Evolutionary conservation across 2,888 invertebrate species (phyloP), one percentile per base, ranked within the genome.

Genomic region (Ichneumon xanthorius): DNA sequence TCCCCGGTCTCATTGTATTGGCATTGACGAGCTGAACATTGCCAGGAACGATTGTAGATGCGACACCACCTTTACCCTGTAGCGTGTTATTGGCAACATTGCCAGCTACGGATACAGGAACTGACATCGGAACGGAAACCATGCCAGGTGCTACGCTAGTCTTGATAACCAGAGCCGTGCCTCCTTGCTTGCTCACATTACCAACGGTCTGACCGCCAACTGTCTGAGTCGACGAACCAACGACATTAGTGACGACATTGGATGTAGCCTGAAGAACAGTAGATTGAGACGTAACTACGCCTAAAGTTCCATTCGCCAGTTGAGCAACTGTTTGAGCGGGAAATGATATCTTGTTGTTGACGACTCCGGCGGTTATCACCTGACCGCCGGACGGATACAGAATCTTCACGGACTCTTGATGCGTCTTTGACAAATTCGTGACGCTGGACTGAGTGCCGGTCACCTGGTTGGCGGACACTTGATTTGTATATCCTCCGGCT

Each of bases 11-110:
- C 95, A 97, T 93, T 2, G 95, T 90, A 91, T 95, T 95, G 70
- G 95, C 97, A 94, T 98, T 98, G 89, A 98, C 95, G 92, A 98
- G 97, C 94, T 97, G 97, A 91, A 98, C 97, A 94, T 97, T 97
- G 91, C 95, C 95, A 80, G 97, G 96, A 88, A 97, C 94, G 82
- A 96, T 95, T 5, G 95, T 95, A 88, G 96, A 96, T 90, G 96
- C 89, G 40, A 92, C 92, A n/a, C 92, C 92, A 71, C 91, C 90
- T 83, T 92, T 93, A 26, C 90, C 91, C 87, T 93, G 92, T 82
- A 88, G 76, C 65, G 91, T 92, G 14, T 90, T 90, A 85, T 90
- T 92, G 81, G 90, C 90, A 19, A 84, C 86, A 82, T 88, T 88
- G 73, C 87, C 87, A 70, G 89, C 87, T 67, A 89, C 89, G 76